Evolutionary conservation across 2,113 vertebrate genomes (phyloP), one percentile per base, ranked within the genome.

Genomic region (Dicerorhinus sumatrensis): DNA sequence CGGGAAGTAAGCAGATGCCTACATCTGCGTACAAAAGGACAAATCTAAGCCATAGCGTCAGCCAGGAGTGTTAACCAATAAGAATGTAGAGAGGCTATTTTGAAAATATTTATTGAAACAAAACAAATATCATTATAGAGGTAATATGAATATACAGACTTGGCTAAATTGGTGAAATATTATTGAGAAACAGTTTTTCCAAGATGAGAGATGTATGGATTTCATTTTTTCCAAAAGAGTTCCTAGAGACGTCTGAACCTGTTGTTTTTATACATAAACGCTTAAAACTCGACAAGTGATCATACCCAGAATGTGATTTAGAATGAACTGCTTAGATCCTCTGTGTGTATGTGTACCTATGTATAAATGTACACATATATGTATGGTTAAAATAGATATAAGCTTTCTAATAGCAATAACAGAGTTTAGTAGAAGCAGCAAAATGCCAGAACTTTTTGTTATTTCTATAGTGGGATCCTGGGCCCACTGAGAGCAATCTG

Each of bases 111-210:
- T 54, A 67, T 42, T 90, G 77, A 95, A 97, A 95, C 0, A 80
- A 97, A 92, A 96, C 77, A 95, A 94, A 13, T 79, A 42, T 31
- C 29, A 20, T 3, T 72, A 87, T 85, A 84, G 94, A 97, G 84
- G 95, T 86, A 63, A 91, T 4, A 12, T 48, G 46, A 89, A 18
- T 63, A 29, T 86, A 69, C 16, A 63, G 2, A 87, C 91, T 90
- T 91, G 87, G 9, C 75, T 93, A 63, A 93, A 39, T 84, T 92
- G n/a, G 69, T 87, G 12, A 82, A 95, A 65, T 94, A 46, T 39
- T 89, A 29, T 70, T 92, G 62, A 70, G 27, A 75, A 95, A 65
- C 89, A 92, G 12, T 63, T 86, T 95, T 94, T 95, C 23, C n/a
- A 73, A 83, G 63, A 60, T 91, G 31, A 89, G 46, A 89, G 27